Evolutionary conservation across 2,113 vertebrate species (phyloP).

Genomic region (Eulacestoma nigropectus): DNA sequence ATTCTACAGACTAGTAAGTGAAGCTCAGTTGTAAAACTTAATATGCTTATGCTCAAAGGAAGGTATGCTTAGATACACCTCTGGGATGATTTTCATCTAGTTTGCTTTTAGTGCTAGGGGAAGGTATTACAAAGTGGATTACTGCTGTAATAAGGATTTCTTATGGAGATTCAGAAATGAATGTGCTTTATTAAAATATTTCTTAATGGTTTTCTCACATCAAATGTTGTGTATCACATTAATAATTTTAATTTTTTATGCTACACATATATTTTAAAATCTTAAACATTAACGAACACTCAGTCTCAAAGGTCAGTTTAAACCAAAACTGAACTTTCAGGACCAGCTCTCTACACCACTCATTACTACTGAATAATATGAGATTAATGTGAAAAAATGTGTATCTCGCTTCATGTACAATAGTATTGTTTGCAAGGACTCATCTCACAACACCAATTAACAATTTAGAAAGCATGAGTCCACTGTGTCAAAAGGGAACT

Average conservation of each 20-base stretch:
- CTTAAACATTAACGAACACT: neutral
- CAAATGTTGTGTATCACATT: neutral
- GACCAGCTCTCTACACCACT: neutral
- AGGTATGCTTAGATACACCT: neutral
- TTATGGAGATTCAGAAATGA: neutral
- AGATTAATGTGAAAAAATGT: neutral
- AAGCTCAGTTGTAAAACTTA: neutral
- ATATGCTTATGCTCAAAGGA: neutral
- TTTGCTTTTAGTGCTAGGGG: neutral
- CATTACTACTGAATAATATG: neutral
- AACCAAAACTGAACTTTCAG: neutral
- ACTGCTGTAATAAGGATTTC: neutral
- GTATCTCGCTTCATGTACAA: fast-evolving
- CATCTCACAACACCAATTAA: neutral
- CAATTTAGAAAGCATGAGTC: neutral
- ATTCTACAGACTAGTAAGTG: neutral
- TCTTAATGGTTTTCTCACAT: neutral
- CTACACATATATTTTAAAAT: neutral
- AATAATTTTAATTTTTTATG: neutral
- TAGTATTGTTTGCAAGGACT: neutral
- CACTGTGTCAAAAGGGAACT: neutral
- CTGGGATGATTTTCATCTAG: neutral
- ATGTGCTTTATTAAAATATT: neutral
- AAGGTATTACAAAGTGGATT: neutral
- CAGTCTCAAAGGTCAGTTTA: neutral